Percentiles rank a stretch among this genome's conserved stretches.
phyloP scores from a whole-genome alignment of 2,888 invertebrate genomes.

The Sinhomidia bicolor region DNA sequence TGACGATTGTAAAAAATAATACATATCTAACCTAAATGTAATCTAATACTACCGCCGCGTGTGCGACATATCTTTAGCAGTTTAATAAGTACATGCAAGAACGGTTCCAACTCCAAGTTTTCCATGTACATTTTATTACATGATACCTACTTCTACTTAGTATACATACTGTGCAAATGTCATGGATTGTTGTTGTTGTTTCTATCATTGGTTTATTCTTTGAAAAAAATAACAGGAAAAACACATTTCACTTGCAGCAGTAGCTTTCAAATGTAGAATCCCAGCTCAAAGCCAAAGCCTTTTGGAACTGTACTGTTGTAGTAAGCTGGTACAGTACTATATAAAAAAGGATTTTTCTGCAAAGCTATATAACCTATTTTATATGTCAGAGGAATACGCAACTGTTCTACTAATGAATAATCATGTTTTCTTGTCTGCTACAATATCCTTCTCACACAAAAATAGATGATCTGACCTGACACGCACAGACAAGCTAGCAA shows the following conservation, averaged over 20 bases:
- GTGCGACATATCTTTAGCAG: too few species aligned
- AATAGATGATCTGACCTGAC: constrained; percentile 4
- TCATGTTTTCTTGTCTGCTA: too few species aligned
- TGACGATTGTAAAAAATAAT: constrained; percentile 35
- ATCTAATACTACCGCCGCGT: background rate
- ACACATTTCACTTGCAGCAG: constrained; percentile 19
- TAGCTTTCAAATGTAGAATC: background rate
- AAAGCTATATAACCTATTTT: background rate
- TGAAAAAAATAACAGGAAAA: background rate
- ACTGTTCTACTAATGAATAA: constrained; percentile 59
- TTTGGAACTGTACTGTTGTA: background rate
- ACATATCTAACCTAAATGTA: constrained; percentile 10
- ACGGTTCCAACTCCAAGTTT: too few species aligned
- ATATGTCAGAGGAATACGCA: background rate
- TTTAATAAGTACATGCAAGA: too few species aligned
- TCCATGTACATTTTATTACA: too few species aligned
- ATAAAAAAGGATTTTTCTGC: background rate
- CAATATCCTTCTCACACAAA: background rate
- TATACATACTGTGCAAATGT: background rate
- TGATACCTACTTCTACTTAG: background rate
- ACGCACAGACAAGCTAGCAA: background rate
- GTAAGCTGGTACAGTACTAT: background rate
- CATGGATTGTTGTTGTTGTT: background rate
- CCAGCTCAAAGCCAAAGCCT: background rate
- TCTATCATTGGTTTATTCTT: background rate